phyloP scores from a whole-genome alignment of 2,888 invertebrate genomes.

The Drosophila villosipedis region DNA sequence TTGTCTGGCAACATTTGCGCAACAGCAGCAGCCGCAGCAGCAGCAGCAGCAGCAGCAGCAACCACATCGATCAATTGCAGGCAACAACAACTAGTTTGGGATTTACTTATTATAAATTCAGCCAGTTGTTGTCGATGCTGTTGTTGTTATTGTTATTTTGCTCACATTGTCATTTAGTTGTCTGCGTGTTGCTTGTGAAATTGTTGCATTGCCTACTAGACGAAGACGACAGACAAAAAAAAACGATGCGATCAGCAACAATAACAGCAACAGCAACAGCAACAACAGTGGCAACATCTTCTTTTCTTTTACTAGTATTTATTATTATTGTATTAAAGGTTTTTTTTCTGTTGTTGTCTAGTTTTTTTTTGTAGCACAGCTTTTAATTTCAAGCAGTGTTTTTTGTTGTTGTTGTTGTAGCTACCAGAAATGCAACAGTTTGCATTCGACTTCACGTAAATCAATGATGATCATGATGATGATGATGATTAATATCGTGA shows the following conservation, averaged over 20 bases:
- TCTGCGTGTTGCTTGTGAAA: constrained; percentile 80
- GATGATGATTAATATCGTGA: constrained; percentile 29
- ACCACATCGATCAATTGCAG: constrained; percentile 60
- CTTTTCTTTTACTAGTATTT: constrained; percentile 73
- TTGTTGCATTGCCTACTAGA: constrained; percentile 75
- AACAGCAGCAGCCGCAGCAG: constrained; percentile 36
- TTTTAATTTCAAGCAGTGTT: constrained; percentile 61
- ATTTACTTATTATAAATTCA: constrained; percentile 73
- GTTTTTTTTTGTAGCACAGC: constrained; percentile 44
- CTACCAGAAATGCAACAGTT: constrained; percentile 68
- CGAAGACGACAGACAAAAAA: constrained; percentile 47
- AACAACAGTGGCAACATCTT: constrained; percentile 69
- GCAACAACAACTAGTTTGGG: constrained; percentile 35
- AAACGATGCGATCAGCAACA: constrained; percentile 57
- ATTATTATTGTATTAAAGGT: constrained; percentile 68
- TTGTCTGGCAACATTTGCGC: constrained; percentile 60
- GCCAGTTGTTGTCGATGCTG: constrained; percentile 24
- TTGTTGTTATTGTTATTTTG: constrained; percentile 55
- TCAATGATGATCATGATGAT: constrained; percentile 60
- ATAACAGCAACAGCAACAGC: constrained; percentile 34
- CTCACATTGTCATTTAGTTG: constrained; percentile 80
- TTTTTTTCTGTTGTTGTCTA: constrained; percentile 26
- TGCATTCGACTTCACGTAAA: constrained; percentile 64
- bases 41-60: constrained; percentile 20
- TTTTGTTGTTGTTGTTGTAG: constrained; percentile 28